These are phyloP conservation scores for Agrochola macilenta DNA, from an alignment of 2,888 invertebrate species.

Conservation along the genomic window DNA sequence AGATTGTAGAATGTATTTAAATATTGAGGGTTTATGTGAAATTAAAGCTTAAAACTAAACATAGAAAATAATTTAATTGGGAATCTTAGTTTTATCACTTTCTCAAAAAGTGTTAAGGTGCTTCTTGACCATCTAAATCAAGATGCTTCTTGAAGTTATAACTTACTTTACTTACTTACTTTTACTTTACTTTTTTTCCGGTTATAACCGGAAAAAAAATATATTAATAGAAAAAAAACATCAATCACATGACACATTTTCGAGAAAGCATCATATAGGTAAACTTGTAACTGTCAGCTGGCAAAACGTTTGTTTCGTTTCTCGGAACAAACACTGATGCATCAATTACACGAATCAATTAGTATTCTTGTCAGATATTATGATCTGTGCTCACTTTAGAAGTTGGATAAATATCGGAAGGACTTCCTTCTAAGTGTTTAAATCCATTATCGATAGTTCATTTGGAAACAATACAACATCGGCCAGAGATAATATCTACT, in stretches of 20 bases:
- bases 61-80: neutral
- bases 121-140: neutral
- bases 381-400: constrained; percentile 18
- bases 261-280: constrained; percentile 16
- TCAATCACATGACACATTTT: constrained; percentile 22
- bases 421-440: constrained; percentile 50
- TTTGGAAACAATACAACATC: constrained; percentile 47
- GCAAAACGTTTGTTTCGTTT: constrained; percentile 22
- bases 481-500: constrained; percentile 42
- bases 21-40: no score
- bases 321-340: constrained; percentile 18
- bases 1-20: no score
- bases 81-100: neutral
- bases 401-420: constrained; percentile 47
- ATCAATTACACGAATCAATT: constrained; percentile 36
- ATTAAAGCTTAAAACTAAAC: neutral
- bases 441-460: constrained; percentile 44
- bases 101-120: neutral
- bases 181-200: no score
- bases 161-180: no score
- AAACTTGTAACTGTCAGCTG: constrained; percentile 12
- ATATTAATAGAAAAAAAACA: constrained; percentile 2
- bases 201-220: neutral
- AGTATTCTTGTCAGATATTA: constrained; percentile 12
- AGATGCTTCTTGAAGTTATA: neutral